A percentile compares a stretch with the other conserved stretches of the same genome.
These are phyloP conservation scores for Cynocephalus volans DNA, from an alignment of 2,113 vertebrate genomes.

Conservation along the genomic window DNA sequence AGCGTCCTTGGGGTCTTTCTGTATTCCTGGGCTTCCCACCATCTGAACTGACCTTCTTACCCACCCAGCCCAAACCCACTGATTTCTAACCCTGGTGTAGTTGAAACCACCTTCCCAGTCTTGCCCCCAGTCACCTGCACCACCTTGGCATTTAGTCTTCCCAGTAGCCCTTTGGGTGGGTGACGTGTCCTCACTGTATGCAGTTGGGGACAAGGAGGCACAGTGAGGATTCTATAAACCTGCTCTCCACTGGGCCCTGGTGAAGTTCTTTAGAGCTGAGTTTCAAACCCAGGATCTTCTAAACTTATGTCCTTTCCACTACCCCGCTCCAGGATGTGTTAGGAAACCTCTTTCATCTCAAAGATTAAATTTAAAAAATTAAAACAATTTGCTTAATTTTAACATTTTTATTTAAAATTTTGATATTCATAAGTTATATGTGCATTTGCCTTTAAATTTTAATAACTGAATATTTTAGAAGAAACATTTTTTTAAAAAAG, in stretches of 20 bases:
- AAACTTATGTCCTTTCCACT: accelerated
- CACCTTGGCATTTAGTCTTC: no score
- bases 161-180: neutral
- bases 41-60: neutral
- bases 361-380: neutral
- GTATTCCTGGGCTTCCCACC: neutral
- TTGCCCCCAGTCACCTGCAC: accelerated
- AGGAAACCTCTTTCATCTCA: neutral
- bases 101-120: neutral
- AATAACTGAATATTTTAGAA: conserved; percentile 6
- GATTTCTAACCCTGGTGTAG: no score
- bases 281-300: no score
- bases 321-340: accelerated
- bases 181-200: accelerated
- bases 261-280: accelerated
- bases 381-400: neutral
- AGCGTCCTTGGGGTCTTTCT: neutral
- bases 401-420: neutral
- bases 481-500: neutral
- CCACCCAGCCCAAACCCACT: accelerated
- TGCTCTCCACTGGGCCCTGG: neutral
- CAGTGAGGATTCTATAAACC: accelerated
- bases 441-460: neutral
- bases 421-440: neutral
- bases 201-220: no score